Conservation (phyloP, 2,888 invertebrate species). For the Eupithecia insigniata region DNA sequence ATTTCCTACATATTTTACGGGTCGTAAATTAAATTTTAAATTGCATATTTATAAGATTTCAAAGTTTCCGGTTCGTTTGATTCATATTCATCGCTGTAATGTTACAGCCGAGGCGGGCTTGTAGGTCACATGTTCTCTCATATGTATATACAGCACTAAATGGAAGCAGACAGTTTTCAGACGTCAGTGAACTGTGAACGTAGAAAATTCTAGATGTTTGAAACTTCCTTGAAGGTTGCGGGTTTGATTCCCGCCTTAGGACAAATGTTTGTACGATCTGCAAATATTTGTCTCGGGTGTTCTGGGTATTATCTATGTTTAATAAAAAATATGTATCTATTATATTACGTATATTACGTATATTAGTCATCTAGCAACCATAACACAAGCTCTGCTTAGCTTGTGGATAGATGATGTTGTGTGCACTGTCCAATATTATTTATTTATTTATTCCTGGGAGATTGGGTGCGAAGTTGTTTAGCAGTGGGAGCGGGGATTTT, state of each 20-base stretch:
- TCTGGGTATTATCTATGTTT: no score
- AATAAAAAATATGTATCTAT: no score
- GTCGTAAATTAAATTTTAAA: not conserved
- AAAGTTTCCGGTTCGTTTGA: not conserved
- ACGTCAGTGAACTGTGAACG: not conserved
- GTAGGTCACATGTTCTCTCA: constrained; percentile 6
- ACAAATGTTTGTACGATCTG: no score
- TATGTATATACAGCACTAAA: no score
- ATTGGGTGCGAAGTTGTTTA: not conserved
- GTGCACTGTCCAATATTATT: no score
- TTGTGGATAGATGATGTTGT: no score
- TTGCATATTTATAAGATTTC: not conserved
- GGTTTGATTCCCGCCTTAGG: no score
- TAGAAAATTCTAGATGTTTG: not conserved
- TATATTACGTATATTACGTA: no score
- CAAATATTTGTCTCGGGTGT: no score
- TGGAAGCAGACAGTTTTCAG: not conserved
- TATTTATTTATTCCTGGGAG: not conserved
- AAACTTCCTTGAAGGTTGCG: no score
- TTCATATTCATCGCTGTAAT: not conserved
- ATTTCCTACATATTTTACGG: not conserved
- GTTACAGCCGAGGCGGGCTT: not conserved
- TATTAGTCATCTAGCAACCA: no score
- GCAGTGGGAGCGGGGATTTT: not conserved
- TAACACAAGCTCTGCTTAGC: no score